phyloP scores from a whole-genome alignment of 2,113 vertebrate genomes.

The Callithrix jacchus region DNA sequence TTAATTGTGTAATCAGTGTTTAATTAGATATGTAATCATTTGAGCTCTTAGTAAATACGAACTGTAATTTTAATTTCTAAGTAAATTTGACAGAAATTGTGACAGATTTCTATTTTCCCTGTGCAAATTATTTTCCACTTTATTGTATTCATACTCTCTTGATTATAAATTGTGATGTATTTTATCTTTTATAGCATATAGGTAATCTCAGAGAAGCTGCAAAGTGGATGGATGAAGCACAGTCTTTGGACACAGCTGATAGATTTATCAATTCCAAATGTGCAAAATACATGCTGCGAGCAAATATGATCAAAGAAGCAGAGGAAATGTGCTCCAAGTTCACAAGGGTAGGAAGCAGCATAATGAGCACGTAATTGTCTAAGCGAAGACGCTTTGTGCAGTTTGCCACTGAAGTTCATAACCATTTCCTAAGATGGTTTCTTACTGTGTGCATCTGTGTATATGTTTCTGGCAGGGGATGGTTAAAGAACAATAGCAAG shows the following conservation, averaged over 20 bases:
- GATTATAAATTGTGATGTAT: background rate
- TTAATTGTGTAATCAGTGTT: background rate
- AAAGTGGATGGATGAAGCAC: conserved; percentile 89
- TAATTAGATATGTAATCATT: background rate
- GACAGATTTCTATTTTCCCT: conserved; percentile 22
- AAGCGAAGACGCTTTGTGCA: background rate
- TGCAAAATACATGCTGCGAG: conserved; percentile 87
- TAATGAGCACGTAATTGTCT: background rate
- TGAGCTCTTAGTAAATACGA: conserved; percentile 16
- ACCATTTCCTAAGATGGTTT: background rate
- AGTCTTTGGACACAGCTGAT: conserved; percentile 88
- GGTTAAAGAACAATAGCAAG: background rate
- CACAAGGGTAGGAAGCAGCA: conserved; percentile 82
- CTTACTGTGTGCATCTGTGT: background rate
- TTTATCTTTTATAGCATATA: conserved; percentile 82
- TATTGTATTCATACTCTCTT: background rate
- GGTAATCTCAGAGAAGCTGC: conserved; percentile 87
- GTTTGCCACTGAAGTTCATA: conserved; percentile 15
- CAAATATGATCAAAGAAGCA: conserved; percentile 87
- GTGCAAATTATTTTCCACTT: background rate
- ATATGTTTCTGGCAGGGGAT: background rate
- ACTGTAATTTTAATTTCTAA: conserved; percentile 29
- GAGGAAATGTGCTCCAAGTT: conserved; percentile 90
- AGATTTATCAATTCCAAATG: conserved; percentile 89
- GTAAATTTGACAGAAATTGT: conserved; percentile 13